These are phyloP conservation scores for Pachliopta kotzebuea DNA, from an alignment of 2,888 invertebrate genomes.

Conservation along the genomic window DNA sequence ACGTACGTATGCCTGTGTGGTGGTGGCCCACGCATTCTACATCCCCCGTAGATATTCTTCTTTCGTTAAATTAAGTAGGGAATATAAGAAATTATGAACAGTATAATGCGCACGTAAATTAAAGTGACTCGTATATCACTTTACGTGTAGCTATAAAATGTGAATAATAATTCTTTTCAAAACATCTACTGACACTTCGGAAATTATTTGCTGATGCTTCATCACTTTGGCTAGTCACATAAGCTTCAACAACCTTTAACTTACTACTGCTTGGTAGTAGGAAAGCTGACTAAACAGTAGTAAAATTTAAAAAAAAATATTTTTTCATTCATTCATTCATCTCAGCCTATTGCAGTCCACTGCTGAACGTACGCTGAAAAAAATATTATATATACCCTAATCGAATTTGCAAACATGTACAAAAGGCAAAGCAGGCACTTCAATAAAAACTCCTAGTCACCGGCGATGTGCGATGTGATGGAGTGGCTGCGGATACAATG, in stretches of 20 bases:
- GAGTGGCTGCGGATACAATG: slow-evolving; percentile 19
- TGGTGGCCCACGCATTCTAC: slow-evolving; percentile 52
- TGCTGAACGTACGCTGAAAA: no score
- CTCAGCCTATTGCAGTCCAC: no score
- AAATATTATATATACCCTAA: background rate
- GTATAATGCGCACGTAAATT: slow-evolving; percentile 53
- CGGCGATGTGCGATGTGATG: slow-evolving; percentile 19
- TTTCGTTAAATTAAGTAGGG: slow-evolving; percentile 70
- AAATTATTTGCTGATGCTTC: no score
- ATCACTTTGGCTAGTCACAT: no score
- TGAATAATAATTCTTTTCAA: no score
- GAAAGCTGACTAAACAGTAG: no score
- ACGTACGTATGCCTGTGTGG: slow-evolving; percentile 41
- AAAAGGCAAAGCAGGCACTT: slow-evolving; percentile 22
- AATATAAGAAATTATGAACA: slow-evolving; percentile 65
- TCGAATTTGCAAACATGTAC: slow-evolving; percentile 27
- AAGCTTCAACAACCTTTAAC: no score
- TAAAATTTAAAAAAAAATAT: no score
- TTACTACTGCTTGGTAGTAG: no score
- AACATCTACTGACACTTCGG: no score
- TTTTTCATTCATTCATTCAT: no score
- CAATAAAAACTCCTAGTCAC: slow-evolving; percentile 25
- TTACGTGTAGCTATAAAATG: no score
- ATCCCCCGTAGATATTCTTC: slow-evolving; percentile 57
- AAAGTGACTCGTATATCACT: slow-evolving; percentile 25